Percentiles rank a stretch among this genome's conserved stretches.
These are phyloP conservation scores for Ellobium chinense DNA, from an alignment of 2,888 invertebrate species.

Conservation along the genomic window DNA sequence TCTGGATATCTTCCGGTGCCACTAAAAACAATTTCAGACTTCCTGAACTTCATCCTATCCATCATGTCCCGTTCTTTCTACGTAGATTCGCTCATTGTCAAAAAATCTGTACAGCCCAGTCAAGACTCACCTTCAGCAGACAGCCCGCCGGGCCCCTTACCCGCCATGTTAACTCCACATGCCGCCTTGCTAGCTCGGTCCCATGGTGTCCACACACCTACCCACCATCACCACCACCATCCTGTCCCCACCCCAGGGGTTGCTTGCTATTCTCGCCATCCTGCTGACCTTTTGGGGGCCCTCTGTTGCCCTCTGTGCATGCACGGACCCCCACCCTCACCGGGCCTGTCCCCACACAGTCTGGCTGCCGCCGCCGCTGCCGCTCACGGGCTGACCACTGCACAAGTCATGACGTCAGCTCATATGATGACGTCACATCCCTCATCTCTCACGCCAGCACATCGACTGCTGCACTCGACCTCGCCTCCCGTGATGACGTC, in stretches of 20 bases:
- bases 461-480: slow-evolving; percentile 14
- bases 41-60: no score
- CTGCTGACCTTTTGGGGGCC: slow-evolving; percentile 65
- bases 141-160: slow-evolving; percentile 18
- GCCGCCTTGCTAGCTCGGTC: slow-evolving; percentile 28
- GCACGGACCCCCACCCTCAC: slow-evolving; percentile 44
- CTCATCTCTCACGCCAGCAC: background rate
- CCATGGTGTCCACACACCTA: slow-evolving; percentile 61
- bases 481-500: slow-evolving; percentile 25
- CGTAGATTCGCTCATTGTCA: slow-evolving; percentile 77
- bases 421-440: slow-evolving; percentile 37
- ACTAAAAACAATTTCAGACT: no score
- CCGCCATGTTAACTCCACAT: slow-evolving; percentile 22
- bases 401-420: slow-evolving; percentile 40
- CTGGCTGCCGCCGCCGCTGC: slow-evolving; percentile 43
- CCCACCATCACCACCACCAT: slow-evolving; percentile 49
- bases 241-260: slow-evolving; percentile 47
- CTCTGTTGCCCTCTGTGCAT: slow-evolving; percentile 71
- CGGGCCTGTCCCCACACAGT: slow-evolving; percentile 7
- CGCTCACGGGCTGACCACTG: slow-evolving; percentile 48
- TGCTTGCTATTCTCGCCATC: slow-evolving; percentile 67
- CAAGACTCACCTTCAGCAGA: background rate
- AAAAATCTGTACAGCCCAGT: slow-evolving; percentile 49
- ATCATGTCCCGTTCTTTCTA: slow-evolving; percentile 78
- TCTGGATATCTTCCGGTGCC: no score